Conservation (phyloP, 1,140 invertebrate genomes). For the Drosophila fuyamai region DNA sequence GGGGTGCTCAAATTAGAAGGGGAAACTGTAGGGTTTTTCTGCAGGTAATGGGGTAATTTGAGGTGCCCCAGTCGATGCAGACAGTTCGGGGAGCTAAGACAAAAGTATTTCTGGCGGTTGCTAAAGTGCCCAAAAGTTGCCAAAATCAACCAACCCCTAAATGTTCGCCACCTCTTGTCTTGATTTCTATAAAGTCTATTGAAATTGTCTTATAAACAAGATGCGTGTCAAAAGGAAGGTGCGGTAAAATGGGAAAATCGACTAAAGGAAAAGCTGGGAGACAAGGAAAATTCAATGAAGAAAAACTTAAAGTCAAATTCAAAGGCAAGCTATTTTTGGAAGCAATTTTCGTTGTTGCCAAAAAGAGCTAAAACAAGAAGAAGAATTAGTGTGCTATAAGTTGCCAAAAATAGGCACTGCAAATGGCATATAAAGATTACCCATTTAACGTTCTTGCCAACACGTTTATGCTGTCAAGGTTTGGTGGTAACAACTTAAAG, state of each 20-base stretch:
- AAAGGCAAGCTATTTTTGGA: not conserved
- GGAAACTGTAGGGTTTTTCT: not conserved
- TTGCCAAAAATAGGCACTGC: no score
- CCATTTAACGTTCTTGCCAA: no score
- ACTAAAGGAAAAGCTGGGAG: no score
- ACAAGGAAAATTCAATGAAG: not conserved
- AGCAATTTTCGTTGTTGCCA: no score
- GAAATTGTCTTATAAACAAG: constrained; percentile 1
- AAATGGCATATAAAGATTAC: no score
- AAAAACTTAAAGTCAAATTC: not conserved
- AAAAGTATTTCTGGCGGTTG: constrained; percentile 1
- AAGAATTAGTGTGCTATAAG: no score
- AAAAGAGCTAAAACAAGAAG: no score
- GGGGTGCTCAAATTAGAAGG: constrained; percentile 3
- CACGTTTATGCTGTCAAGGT: no score
- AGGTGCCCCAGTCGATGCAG: not conserved
- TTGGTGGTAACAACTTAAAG: no score
- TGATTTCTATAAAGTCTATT: constrained; percentile 5
- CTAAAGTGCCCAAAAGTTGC: constrained; percentile 5
- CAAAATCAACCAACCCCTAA: not conserved
- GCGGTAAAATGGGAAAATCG: not conserved
- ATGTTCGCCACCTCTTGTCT: not conserved
- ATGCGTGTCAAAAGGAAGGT: not conserved
- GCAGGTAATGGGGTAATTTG: constrained; percentile 27
- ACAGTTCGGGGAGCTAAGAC: constrained; percentile 3